Conservation (phyloP, 2,888 invertebrate genomes). For the Choreutis nemorana region DNA sequence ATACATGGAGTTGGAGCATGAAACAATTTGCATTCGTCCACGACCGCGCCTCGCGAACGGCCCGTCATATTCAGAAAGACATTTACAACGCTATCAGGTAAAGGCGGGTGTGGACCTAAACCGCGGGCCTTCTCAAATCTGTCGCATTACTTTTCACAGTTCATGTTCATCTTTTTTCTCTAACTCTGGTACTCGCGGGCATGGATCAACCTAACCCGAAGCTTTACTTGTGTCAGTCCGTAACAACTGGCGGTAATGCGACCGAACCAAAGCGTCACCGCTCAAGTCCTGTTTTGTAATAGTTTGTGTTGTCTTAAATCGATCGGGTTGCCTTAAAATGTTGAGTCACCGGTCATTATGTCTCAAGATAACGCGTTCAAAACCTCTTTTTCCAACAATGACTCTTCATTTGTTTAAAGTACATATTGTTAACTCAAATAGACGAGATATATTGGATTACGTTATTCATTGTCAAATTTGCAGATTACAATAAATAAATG, state of each 20-base stretch:
- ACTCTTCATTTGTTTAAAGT: constrained; percentile 20
- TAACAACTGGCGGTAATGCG: constrained; percentile 30
- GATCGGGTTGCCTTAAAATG: constrained; percentile 26
- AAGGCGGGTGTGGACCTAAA: constrained; percentile 9
- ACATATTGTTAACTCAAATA: constrained; percentile 2
- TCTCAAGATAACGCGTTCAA: constrained; percentile 20
- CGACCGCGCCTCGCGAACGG: constrained; percentile 49
- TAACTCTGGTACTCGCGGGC: constrained; percentile 25
- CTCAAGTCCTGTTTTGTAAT: constrained; percentile 20
- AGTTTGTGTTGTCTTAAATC: constrained; percentile 24
- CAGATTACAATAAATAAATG: constrained; percentile 5
- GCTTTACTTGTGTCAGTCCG: too few relatives aligned
- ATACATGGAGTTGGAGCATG: constrained; percentile 45
- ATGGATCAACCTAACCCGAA: too few relatives aligned
- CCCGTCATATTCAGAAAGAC: constrained; percentile 21
- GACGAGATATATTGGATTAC: not conserved
- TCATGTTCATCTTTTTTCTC: constrained; percentile 35
- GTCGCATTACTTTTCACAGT: constrained; percentile 1
- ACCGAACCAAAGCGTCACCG: constrained; percentile 28
- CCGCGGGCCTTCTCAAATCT: constrained; percentile 23
- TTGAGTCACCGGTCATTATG: constrained; percentile 40
- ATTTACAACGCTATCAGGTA: constrained; percentile 21
- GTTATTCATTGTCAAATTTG: constrained; percentile 5
- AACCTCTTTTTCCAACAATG: constrained; percentile 17
- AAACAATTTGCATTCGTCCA: constrained; percentile 50